These are phyloP conservation scores for Berghia stephanieae DNA, from an alignment of 1,140 invertebrate genomes.

Conservation along the genomic window DNA sequence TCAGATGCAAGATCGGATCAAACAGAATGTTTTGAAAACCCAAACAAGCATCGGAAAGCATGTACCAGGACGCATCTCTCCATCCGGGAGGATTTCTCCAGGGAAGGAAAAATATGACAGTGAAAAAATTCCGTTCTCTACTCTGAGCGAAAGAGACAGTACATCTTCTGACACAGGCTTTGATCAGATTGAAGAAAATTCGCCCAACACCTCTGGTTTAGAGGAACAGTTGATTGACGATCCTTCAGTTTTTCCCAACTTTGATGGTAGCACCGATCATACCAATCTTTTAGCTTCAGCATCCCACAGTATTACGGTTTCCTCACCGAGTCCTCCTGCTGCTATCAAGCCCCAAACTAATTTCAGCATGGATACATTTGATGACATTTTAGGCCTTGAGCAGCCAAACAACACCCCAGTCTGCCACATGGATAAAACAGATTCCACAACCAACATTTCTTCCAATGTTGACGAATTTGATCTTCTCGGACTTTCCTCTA, in stretches of 20 bases:
- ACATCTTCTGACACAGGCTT: slow-evolving; percentile 20
- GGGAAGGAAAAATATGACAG: slow-evolving; percentile 31
- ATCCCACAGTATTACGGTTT: slow-evolving; percentile 27
- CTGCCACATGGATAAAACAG: not conserved
- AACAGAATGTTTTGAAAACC: slow-evolving; percentile 63
- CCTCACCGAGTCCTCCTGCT: slow-evolving; percentile 13
- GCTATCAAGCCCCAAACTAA: not conserved
- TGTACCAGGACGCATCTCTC: slow-evolving; percentile 44
- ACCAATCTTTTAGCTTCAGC: slow-evolving; percentile 10
- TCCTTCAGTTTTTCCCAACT: slow-evolving; percentile 35
- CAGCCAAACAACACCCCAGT: not conserved
- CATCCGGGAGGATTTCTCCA: slow-evolving; percentile 41
- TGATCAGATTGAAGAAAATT: not conserved
- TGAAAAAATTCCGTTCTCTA: slow-evolving; percentile 26
- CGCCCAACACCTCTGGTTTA: not conserved
- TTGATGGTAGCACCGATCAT: slow-evolving; percentile 32
- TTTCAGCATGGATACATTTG: slow-evolving; percentile 33
- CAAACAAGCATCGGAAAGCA: slow-evolving; percentile 63
- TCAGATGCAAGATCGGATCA: slow-evolving; percentile 66
- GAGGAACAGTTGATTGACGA: slow-evolving; percentile 23
- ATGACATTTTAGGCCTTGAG: slow-evolving; percentile 27
- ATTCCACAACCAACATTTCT: not conserved
- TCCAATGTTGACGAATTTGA: slow-evolving; percentile 37
- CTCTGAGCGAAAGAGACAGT: slow-evolving; percentile 22
- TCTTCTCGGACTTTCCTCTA: slow-evolving; percentile 45